Base-by-base conservation (phyloP, 1,140 invertebrate species). In the Megalopta genalis region DNA sequence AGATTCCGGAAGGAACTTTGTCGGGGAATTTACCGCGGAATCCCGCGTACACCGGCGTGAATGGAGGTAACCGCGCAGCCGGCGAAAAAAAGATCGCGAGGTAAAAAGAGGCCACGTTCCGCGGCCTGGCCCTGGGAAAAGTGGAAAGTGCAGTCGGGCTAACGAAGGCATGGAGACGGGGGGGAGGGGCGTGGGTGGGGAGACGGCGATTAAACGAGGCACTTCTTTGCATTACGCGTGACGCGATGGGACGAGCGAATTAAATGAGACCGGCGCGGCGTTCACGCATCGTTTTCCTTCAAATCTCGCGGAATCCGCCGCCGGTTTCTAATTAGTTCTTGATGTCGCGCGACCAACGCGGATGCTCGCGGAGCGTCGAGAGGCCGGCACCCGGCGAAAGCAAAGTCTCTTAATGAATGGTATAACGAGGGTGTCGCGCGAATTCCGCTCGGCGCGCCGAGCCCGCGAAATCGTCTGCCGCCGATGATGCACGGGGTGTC, bases 261-360 rank as follows among this genome's bases (percentile, higher is more conserved):
- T 72, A 63, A 59, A 68, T 21, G 27, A 64, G 7, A 4, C 46
- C 25, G 64, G 32, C 32, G 32, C 32, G 32, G 32, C 32, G 18
- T 32, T 62, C 21, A 6, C 65, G 74, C 64, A 21, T 62, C 14
- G 42, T 46, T 69, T 49, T 69, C 12, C 57, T 27, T 42, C 12
- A 60, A 60, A 52, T 69, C 69, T 49, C 57, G 49, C 39, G 39
- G 7, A 68, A 60, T 23, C 10, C 32, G 52, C 59, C 10, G 18
- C 14, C 10, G 21, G 27, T 59, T 52, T 60, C 49, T 59, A 60
- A 60, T 76, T 68, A 76, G 21, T 46, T 57, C 39, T 76, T 46
- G 39, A 49, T 60, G 21, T 3, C 25, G 54, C 37, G 49, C 46
- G 18, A 21, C 63, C 10, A 42, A 32, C 18, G 25, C 10, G 32